These are phyloP conservation scores for Linepithema humile DNA, from an alignment of 1,140 invertebrate species.

Conservation along the genomic window DNA sequence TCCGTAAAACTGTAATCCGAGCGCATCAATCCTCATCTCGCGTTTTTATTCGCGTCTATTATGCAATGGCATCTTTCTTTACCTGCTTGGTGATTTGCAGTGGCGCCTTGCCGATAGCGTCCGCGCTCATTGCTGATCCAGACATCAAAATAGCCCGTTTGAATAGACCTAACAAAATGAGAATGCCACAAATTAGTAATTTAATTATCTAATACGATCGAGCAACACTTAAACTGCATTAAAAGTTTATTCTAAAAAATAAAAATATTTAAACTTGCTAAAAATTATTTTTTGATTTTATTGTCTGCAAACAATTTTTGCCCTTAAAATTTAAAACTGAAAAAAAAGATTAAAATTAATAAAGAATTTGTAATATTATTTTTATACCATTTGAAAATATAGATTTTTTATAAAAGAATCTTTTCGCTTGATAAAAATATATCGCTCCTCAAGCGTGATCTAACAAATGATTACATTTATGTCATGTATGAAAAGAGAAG, in stretches of 20 bases:
- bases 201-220: neutral
- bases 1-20: conserved; percentile 20
- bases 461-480: neutral
- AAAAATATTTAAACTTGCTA: neutral
- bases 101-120: conserved; percentile 94
- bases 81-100: conserved; percentile 90
- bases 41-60: conserved; percentile 50
- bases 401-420: neutral
- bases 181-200: conserved; percentile 58
- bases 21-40: conserved; percentile 49
- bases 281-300: neutral
- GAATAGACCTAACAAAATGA: conserved; percentile 89
- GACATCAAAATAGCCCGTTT: conserved; percentile 97
- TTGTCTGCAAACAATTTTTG: neutral
- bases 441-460: neutral
- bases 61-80: conserved; percentile 22
- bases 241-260: too few species aligned
- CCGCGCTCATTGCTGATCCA: conserved; percentile 95
- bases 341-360: neutral
- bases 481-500: neutral
- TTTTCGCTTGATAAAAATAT: neutral
- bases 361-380: neutral
- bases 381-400: neutral
- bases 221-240: neutral
- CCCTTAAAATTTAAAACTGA: neutral